phyloP scores from a whole-genome alignment of 2,113 vertebrate species.

The Silurus meridionalis region DNA sequence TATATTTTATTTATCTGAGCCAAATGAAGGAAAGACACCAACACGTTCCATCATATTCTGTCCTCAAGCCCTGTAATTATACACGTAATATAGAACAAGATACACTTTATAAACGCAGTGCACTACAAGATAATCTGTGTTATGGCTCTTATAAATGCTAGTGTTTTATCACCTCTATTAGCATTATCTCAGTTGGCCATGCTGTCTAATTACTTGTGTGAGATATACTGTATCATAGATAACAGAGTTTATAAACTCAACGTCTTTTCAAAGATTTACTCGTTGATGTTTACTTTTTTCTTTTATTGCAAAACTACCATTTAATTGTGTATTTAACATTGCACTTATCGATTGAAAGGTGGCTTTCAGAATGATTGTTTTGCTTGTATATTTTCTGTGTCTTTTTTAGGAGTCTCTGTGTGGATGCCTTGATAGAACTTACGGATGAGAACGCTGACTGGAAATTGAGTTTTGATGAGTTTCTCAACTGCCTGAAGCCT shows the following conservation, averaged over 20 bases:
- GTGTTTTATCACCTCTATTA: background rate
- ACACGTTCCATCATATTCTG: background rate
- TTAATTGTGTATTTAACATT: background rate
- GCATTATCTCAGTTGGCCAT: background rate
- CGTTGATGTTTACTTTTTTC: background rate
- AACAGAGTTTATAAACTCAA: constrained; percentile 1
- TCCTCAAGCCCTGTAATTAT: background rate
- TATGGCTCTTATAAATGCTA: background rate
- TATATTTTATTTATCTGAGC: background rate
- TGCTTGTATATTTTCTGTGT: background rate
- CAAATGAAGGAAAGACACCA: background rate
- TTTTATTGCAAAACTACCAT: background rate
- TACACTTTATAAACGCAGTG: background rate
- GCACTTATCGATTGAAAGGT: background rate
- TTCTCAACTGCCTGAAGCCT: constrained; percentile 89
- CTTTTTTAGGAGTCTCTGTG: constrained; percentile 82
- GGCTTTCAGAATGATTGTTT: background rate
- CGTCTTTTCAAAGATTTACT: background rate
- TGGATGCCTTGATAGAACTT: constrained; percentile 90
- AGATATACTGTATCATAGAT: background rate
- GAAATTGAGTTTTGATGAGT: constrained; percentile 92
- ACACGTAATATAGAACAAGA: background rate
- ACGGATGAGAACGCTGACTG: constrained; percentile 95
- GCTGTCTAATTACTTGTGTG: background rate
- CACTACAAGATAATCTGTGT: background rate